Evolutionary conservation across 2,113 vertebrate genomes (phyloP).

Genomic region (Neoarius graeffei): DNA sequence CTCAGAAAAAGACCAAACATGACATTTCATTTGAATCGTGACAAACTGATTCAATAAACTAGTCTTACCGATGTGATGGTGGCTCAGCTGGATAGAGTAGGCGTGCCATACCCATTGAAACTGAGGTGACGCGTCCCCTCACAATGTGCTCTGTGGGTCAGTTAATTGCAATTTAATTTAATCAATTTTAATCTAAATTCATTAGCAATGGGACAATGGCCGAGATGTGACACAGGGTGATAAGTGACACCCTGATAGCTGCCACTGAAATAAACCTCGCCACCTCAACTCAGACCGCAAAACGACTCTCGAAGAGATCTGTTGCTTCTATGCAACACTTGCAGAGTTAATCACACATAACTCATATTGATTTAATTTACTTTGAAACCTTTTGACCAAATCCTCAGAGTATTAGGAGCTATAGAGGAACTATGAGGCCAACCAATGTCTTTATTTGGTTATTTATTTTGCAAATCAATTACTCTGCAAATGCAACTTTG

Average conservation of each 20-base stretch:
- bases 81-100: background rate
- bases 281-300: background rate
- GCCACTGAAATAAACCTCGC: background rate
- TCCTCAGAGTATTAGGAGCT: background rate
- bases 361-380: background rate
- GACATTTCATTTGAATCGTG: background rate
- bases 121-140: background rate
- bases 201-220: background rate
- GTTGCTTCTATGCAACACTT: background rate
- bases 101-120: background rate
- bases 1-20: background rate
- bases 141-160: background rate
- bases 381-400: background rate
- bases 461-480: background rate
- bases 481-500: background rate
- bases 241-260: background rate
- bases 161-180: background rate
- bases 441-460: background rate
- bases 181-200: conserved; percentile 15
- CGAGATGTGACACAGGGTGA: background rate
- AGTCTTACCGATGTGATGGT: background rate
- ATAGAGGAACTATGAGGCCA: background rate
- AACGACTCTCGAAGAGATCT: background rate
- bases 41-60: background rate
- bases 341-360: background rate